Evolutionary conservation across 2,113 vertebrate genomes (phyloP), one percentile per base, ranked within the genome.

Genomic region (Oryzias curvinotus): DNA sequence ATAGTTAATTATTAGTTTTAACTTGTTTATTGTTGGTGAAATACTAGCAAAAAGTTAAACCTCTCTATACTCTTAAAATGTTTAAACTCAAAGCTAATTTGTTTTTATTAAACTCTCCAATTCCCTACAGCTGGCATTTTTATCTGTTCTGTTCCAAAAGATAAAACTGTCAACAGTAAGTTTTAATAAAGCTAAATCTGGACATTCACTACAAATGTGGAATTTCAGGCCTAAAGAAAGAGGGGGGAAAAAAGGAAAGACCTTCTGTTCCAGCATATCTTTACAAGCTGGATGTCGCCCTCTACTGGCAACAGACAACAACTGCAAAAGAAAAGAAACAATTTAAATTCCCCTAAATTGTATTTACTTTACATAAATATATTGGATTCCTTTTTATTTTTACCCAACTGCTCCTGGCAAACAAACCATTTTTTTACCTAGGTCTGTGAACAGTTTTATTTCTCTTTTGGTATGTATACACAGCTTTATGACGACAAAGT

Each of bases 231-330:
- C 7, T 48, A 19, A 19, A 10, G 16, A n/a, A 18, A n/a, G 4
- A 6, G 8, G 2, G 14, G 8, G 52, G 10, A 19, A n/a, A 36
- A 28, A 52, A 52, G 7, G 25, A 4, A 14, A 10, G 30, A 41
- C 6, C 5, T 14, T 12, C 17, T n/a, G 3, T 7, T 48, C 5
- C 0, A 6, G 15, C 21, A 23, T 23, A 2, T 23, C 10, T 43
- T 26, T n/a, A 36, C 7, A 17, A 13, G 72, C 28, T 19, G 21
- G 30, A 80, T 59, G 52, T 17, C 18, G 73, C 78, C 85, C 75
- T 71, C 87, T 89, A 41, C 30, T 81, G 88, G 73, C 5, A 4
- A 0, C 0, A 16, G 2, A 4, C 0, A 52, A 8, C 36, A 42
- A 77, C 23, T 78, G 46, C 78, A 71, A 3, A 14, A 4, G 5